These are phyloP conservation scores for Zeus faber DNA, from an alignment of 2,113 vertebrate genomes.

Conservation along the genomic window DNA sequence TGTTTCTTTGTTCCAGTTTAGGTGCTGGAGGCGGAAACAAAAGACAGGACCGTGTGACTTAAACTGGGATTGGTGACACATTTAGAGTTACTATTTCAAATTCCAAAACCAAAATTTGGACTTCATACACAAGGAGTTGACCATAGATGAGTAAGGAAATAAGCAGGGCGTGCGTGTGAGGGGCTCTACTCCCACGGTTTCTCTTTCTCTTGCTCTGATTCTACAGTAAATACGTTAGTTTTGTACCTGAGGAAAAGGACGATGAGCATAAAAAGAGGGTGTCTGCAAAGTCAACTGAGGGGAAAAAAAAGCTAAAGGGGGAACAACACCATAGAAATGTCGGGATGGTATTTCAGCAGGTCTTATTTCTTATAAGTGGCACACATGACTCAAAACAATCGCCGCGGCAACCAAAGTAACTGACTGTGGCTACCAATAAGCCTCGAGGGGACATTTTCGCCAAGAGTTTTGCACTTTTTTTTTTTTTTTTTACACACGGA, in stretches of 20 bases:
- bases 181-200: too few relatives aligned
- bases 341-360: not conserved
- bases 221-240: conserved; percentile 48
- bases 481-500: too few relatives aligned
- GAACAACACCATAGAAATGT: conserved; percentile 4
- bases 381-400: conserved; percentile 2
- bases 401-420: not conserved
- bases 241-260: conserved; percentile 54
- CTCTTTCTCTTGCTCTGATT: conserved; percentile 3
- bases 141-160: too few relatives aligned
- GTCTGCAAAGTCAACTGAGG: not conserved
- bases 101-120: not conserved
- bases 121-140: not conserved
- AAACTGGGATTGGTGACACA: not conserved
- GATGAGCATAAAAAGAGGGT: conserved; percentile 11
- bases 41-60: too few relatives aligned
- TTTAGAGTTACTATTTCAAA: too few relatives aligned
- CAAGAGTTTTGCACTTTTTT: too few relatives aligned
- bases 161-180: not conserved
- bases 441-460: too few relatives aligned
- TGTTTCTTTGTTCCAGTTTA: too few relatives aligned
- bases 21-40: too few relatives aligned
- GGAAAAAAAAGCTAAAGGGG: too few relatives aligned
- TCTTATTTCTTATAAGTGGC: conserved; percentile 2
- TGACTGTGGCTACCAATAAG: too few relatives aligned